Evolutionary conservation across 1,140 invertebrate genomes (phyloP), one percentile per base, ranked within the genome.

Genomic region (Cepaea nemoralis): DNA sequence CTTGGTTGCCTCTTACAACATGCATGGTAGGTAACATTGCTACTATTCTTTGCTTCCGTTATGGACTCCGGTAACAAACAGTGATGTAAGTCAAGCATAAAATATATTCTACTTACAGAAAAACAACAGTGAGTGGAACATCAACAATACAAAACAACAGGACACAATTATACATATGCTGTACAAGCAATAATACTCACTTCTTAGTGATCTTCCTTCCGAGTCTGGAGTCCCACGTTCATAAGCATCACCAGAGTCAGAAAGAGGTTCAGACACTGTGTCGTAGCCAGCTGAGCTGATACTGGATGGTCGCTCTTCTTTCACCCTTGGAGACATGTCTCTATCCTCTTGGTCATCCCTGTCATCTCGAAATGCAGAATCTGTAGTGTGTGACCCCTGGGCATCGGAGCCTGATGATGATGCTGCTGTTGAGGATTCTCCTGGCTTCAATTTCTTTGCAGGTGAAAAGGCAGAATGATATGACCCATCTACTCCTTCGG

Each of bases 391-490:
- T 37, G 37, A 10, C 35, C 77, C 77, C 22, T 81, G 63, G 22
- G 37, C 12, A 27, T 73, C 71, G 22, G 67, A 50, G 27, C 39
- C 73, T 5, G 83, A 81, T 35, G 67, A 50, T n/a, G n/a, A n/a
- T 2, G 79, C 71, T 14, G 83, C 37, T 19, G 66, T 59, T 1
- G 83, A 73, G 0, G 77, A 33, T 27, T 90, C 88, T 48, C 90
- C 89, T 45, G 83, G 77, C 83, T 90, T 90, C 0, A 82, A 67
- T 79, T 87, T 84, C 81, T 90, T 90, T 0, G 89, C 86, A n/a
- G 89, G 86, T 10, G 89, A 86, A 81, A 91, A 91, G 39, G 90
- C 90, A 0, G 90, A 91, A 35, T 90, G 90, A 80, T 89, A 89
- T 16, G 85, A 35, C 0, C 77, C 77, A 37, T 78, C 59, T n/a